Evolutionary conservation across 2,797 vertebrate genomes (phyloP).

Genomic region (Melanotaenia trifasciata): DNA sequence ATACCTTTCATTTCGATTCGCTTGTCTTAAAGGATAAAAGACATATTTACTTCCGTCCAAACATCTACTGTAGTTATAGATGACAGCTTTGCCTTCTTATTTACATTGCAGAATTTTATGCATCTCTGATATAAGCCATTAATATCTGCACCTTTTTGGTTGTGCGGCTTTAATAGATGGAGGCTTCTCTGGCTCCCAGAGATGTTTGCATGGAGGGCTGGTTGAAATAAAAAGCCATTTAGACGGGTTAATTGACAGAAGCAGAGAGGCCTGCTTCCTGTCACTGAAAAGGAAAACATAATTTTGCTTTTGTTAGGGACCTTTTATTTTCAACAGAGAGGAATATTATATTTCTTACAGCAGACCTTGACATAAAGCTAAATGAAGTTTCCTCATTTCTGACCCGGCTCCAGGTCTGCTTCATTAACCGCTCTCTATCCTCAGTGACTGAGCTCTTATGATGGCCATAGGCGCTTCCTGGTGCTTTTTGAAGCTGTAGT

Average conservation of each 20-base stretch:
- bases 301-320: conserved; percentile 61
- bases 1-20: conserved; percentile 9
- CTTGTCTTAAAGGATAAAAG: conserved; percentile 8
- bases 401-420: conserved; percentile 51
- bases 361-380: conserved; percentile 52
- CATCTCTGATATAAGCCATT: conserved; percentile 44
- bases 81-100: conserved; percentile 35
- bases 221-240: conserved; percentile 63
- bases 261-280: conserved; percentile 48
- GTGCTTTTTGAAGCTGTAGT: neutral
- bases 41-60: conserved; percentile 24
- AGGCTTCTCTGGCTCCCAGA: conserved; percentile 45
- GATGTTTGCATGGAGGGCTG: conserved; percentile 41
- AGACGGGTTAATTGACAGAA: conserved; percentile 65
- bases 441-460: conserved; percentile 42
- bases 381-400: conserved; percentile 62
- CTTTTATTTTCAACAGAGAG: conserved; percentile 51
- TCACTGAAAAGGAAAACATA: conserved; percentile 52
- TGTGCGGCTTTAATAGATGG: conserved; percentile 51
- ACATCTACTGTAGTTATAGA: conserved; percentile 28
- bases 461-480: conserved; percentile 22
- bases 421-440: conserved; percentile 55
- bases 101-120: conserved; percentile 37
- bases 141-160: conserved; percentile 30
- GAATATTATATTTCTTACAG: conserved; percentile 55